phyloP scores from a whole-genome alignment of 2,888 invertebrate species.

The Nemoura dubitans region DNA sequence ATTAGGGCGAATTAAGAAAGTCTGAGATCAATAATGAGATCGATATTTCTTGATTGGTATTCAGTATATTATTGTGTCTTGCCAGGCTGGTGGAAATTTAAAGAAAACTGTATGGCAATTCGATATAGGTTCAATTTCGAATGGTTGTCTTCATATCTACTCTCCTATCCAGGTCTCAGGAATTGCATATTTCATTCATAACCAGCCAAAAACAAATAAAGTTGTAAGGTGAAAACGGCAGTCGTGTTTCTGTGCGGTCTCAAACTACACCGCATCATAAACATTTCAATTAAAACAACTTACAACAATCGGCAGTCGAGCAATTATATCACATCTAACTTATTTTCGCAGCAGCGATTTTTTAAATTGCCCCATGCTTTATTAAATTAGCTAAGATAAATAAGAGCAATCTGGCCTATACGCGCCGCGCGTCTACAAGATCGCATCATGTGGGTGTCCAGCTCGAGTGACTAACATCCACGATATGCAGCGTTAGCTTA shows the following conservation, averaged over 20 bases:
- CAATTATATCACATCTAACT: not conserved
- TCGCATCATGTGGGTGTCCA: not conserved
- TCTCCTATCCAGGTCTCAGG: no score
- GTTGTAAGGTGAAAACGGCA: not conserved
- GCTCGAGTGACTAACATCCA: not conserved
- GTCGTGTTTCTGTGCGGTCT: not conserved
- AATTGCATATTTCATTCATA: no score
- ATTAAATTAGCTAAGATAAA: not conserved
- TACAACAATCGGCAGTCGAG: not conserved
- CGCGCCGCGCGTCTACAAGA: not conserved
- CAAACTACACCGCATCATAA: not conserved
- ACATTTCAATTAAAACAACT: conserved; percentile 4
- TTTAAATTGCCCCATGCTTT: not conserved
- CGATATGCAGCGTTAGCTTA: not conserved
- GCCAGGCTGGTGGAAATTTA: no score
- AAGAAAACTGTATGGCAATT: no score
- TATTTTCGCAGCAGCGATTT: not conserved
- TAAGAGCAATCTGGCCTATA: not conserved
- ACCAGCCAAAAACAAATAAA: no score
- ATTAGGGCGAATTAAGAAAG: no score
- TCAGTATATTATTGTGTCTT: no score
- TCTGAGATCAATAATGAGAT: no score
- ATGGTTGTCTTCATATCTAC: no score
- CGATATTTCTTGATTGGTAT: no score
- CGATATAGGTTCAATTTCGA: no score